These are phyloP conservation scores for Sarcophaga carnaria DNA, from an alignment of 2,888 invertebrate genomes.

Conservation along the genomic window DNA sequence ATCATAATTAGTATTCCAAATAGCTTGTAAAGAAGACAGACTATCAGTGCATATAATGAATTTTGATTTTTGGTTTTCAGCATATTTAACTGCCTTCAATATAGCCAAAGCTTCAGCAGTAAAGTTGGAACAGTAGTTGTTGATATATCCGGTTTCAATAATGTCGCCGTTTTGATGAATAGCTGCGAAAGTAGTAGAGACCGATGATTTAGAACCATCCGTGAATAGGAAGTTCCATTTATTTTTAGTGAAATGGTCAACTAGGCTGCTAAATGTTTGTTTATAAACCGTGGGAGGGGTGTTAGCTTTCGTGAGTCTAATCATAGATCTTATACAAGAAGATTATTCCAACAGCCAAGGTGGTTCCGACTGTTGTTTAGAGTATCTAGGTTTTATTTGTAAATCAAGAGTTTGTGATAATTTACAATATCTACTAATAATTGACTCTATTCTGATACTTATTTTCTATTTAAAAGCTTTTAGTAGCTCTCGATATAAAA, in stretches of 20 bases:
- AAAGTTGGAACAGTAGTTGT: too few relatives aligned
- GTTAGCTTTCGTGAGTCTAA: not conserved
- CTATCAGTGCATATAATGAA: not conserved
- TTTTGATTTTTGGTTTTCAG: not conserved
- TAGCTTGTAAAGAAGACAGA: not conserved
- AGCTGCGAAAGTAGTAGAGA: not conserved
- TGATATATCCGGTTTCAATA: too few relatives aligned
- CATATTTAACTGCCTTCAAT: not conserved
- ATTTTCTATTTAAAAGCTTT: too few relatives aligned
- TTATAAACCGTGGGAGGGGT: too few relatives aligned
- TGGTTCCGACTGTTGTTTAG: not conserved
- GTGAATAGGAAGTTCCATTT: not conserved
- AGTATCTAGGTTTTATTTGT: too few relatives aligned
- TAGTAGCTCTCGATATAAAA: too few relatives aligned
- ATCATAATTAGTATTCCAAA: not conserved
- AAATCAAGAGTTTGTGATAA: too few relatives aligned
- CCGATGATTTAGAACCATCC: not conserved
- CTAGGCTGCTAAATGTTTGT: too few relatives aligned
- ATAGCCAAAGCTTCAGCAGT: too few relatives aligned
- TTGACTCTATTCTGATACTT: too few relatives aligned
- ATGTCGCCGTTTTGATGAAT: too few relatives aligned
- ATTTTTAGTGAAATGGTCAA: too few relatives aligned
- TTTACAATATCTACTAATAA: not conserved
- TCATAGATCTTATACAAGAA: not conserved
- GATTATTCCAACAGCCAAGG: not conserved